Evolutionary conservation across 2,888 invertebrate genomes (phyloP).

Genomic region (Lepidonotus clava): DNA sequence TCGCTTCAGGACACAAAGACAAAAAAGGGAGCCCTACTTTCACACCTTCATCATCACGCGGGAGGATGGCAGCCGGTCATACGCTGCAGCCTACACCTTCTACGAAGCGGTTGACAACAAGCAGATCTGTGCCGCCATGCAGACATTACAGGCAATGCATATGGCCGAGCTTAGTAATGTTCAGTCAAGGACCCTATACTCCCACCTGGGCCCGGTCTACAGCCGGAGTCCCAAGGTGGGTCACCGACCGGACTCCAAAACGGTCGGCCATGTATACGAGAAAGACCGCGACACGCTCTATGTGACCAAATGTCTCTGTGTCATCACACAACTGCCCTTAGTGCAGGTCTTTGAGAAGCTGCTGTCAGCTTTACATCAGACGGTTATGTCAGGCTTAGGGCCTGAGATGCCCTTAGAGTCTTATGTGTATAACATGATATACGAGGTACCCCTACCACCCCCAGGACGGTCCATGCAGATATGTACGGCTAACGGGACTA

Average conservation of each 20-base stretch:
- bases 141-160: slow-evolving; percentile 90
- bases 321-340: slow-evolving; percentile 95
- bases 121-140: slow-evolving; percentile 97
- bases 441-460: slow-evolving; percentile 94
- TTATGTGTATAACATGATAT: slow-evolving; percentile 96
- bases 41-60: slow-evolving; percentile 98
- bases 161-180: slow-evolving; percentile 73
- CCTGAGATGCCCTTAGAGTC: slow-evolving; percentile 87
- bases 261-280: slow-evolving; percentile 85
- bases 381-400: slow-evolving; percentile 68
- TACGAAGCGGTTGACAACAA: slow-evolving; percentile 96
- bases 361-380: slow-evolving; percentile 74
- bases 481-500: slow-evolving; percentile 79
- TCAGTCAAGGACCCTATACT: slow-evolving; percentile 79
- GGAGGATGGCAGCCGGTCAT: slow-evolving; percentile 96
- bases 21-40: slow-evolving; percentile 90
- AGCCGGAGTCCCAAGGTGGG: slow-evolving; percentile 61
- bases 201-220: slow-evolving; percentile 74
- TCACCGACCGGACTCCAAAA: slow-evolving; percentile 6
- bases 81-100: slow-evolving; percentile 96
- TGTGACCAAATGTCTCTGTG: slow-evolving; percentile 96
- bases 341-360: slow-evolving; percentile 71
- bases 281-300: slow-evolving; percentile 95
- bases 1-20: slow-evolving; percentile 96
- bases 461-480: slow-evolving; percentile 91